Evolutionary conservation across 2,888 invertebrate genomes (phyloP).

Genomic region (Cheilosia scutellata): DNA sequence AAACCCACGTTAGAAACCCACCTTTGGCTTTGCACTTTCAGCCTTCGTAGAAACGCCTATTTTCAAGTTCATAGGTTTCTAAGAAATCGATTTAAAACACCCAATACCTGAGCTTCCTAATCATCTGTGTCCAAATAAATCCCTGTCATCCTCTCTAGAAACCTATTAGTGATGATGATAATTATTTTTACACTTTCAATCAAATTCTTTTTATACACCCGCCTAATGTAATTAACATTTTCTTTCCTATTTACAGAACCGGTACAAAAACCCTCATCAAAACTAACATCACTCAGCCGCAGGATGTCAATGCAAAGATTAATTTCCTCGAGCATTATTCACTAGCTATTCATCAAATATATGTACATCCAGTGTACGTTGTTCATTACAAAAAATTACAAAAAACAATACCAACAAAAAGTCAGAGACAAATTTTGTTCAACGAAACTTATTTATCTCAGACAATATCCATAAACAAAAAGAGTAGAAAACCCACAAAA

Average conservation of each 20-base stretch:
- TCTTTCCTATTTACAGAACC: not conserved
- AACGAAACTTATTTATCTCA: conserved; percentile 32
- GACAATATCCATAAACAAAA: not conserved
- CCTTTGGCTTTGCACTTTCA: too few relatives aligned
- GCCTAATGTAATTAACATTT: conserved; percentile 36
- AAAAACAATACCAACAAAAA: not conserved
- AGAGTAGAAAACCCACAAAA: conserved; percentile 9
- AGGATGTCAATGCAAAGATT: conserved; percentile 44
- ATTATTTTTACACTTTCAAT: too few relatives aligned
- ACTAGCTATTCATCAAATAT: conserved; percentile 36
- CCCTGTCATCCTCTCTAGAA: too few relatives aligned
- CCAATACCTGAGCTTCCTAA: too few relatives aligned
- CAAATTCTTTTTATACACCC: too few relatives aligned
- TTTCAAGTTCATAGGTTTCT: too few relatives aligned
- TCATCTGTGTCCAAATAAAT: too few relatives aligned
- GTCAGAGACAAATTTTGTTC: conserved; percentile 32
- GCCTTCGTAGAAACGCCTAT: too few relatives aligned
- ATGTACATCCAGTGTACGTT: conserved; percentile 4
- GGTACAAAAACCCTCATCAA: conserved; percentile 19
- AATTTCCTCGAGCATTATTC: conserved; percentile 49
- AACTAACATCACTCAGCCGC: conserved; percentile 3
- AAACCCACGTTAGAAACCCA: too few relatives aligned
- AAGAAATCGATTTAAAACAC: too few relatives aligned
- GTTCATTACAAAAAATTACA: conserved; percentile 20
- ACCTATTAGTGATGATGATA: too few relatives aligned